Evolutionary conservation across 2,888 invertebrate species (phyloP).

Genomic region (Ichneumon xanthorius): DNA sequence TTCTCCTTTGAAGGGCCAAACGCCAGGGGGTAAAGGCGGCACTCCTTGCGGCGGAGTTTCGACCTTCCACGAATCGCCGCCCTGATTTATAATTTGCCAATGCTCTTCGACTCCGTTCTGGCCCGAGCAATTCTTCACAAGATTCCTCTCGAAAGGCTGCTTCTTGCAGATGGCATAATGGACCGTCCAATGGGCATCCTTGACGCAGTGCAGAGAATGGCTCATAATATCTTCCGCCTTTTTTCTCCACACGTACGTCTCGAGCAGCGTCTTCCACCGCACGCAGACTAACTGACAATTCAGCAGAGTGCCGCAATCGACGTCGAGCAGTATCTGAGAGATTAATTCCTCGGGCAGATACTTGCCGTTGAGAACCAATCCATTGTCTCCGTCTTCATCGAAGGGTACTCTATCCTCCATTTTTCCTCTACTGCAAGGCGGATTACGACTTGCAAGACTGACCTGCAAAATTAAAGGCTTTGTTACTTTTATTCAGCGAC

Average conservation of each 20-base stretch:
- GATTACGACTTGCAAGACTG: too few relatives aligned
- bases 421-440: neutral
- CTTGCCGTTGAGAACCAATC: conserved; percentile 78
- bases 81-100: neutral
- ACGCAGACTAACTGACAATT: conserved; percentile 85
- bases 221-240: conserved; percentile 78
- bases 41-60: neutral
- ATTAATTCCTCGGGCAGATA: conserved; percentile 86
- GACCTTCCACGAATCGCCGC: neutral
- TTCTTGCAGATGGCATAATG: conserved; percentile 84
- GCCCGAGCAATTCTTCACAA: conserved; percentile 86
- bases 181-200: conserved; percentile 75
- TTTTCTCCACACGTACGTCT: conserved; percentile 83
- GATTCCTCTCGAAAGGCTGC: conserved; percentile 84
- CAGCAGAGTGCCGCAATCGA: conserved; percentile 83
- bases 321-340: conserved; percentile 82
- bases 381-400: conserved; percentile 71
- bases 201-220: conserved; percentile 73
- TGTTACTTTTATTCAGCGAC: too few relatives aligned
- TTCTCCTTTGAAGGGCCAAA: neutral
- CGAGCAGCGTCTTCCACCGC: conserved; percentile 85
- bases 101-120: conserved; percentile 72
- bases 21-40: neutral
- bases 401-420: neutral
- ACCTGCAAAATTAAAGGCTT: neutral